Evolutionary conservation across 2,888 invertebrate genomes (phyloP).

Genomic region (Ferdinandea cuprea): DNA sequence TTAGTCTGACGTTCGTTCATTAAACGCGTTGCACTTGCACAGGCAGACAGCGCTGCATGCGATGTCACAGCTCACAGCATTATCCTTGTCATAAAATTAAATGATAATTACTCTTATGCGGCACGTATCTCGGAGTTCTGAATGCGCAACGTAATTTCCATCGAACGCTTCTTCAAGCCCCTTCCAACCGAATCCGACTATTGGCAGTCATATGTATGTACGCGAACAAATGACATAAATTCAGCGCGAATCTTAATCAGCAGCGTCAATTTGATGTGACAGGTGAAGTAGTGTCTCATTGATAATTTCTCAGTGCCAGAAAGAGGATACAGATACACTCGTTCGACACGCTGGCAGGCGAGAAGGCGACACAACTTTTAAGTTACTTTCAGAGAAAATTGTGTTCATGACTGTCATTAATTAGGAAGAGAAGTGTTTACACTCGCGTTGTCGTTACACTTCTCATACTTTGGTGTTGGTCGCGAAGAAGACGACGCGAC

Average conservation of each 20-base stretch:
- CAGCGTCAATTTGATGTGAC: constrained; percentile 58
- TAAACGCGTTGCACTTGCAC: constrained; percentile 29
- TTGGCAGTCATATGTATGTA: not conserved
- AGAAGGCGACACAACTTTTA: not conserved
- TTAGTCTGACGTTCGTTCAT: constrained; percentile 42
- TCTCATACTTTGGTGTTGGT: not conserved
- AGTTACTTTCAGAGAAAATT: constrained; percentile 38
- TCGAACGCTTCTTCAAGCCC: not conserved
- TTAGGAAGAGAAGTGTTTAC: constrained; percentile 11
- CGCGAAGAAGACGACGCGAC: no score
- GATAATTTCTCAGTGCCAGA: constrained; percentile 30
- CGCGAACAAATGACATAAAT: constrained; percentile 12
- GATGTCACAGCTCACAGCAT: constrained; percentile 32
- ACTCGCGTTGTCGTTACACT: constrained; percentile 38
- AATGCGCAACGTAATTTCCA: constrained; percentile 35
- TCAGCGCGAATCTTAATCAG: constrained; percentile 59
- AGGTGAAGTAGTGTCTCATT: constrained; percentile 58
- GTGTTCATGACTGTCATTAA: constrained; percentile 48
- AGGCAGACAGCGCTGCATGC: not conserved
- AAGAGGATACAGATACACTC: not conserved
- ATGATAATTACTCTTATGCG: constrained; percentile 69
- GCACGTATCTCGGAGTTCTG: constrained; percentile 53
- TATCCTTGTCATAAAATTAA: constrained; percentile 70
- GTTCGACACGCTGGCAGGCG: not conserved
- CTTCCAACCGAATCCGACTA: no score